Percentiles rank a stretch among this genome's conserved stretches.
phyloP scores from a whole-genome alignment of 2,888 invertebrate genomes.

The Xanthorhoe spadicearia region DNA sequence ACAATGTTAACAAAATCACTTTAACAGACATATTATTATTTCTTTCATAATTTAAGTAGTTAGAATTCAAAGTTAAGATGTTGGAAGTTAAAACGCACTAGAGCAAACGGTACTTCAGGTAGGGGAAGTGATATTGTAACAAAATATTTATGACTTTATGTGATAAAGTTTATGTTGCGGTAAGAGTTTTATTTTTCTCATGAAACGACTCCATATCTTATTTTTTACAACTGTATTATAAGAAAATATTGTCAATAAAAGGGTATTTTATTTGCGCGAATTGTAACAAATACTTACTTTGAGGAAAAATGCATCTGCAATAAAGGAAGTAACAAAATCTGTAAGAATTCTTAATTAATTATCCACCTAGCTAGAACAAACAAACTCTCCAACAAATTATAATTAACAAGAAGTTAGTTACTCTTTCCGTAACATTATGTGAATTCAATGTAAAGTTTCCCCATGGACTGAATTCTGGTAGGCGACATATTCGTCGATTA shows the following conservation, averaged over 20 bases:
- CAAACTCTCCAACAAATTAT: constrained; percentile 18
- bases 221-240: constrained; percentile 56
- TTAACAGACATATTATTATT: too few relatives aligned
- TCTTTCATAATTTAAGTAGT: neutral
- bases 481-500: constrained; percentile 63
- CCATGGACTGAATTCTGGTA: constrained; percentile 51
- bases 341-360: neutral
- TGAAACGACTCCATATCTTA: constrained; percentile 63
- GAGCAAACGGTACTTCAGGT: constrained; percentile 50
- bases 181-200: constrained; percentile 76
- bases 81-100: constrained; percentile 54
- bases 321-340: neutral
- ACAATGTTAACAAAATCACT: neutral
- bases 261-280: constrained; percentile 40
- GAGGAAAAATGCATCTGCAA: constrained; percentile 6
- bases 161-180: constrained; percentile 79
- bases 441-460: constrained; percentile 54
- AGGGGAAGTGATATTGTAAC: constrained; percentile 69
- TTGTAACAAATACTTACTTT: constrained; percentile 23
- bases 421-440: constrained; percentile 41
- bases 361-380: neutral
- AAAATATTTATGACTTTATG: constrained; percentile 77
- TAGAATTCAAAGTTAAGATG: constrained; percentile 48
- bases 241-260: constrained; percentile 57
- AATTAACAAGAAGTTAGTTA: constrained; percentile 33